Base-by-base conservation (phyloP, 2,797 vertebrate species). In the Spinus pinus region DNA sequence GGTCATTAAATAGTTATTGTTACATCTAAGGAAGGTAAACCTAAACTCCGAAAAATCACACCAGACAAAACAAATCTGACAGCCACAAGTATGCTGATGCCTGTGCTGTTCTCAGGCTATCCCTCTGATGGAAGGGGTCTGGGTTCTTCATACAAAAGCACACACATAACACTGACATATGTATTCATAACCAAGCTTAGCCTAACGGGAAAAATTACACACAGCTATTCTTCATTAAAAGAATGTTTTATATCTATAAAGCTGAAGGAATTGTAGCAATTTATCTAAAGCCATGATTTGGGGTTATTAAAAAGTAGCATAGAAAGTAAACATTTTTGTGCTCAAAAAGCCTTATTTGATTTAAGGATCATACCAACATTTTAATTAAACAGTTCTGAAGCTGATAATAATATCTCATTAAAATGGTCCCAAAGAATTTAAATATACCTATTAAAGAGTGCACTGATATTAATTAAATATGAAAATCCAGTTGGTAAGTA, bases 361-460 rank as follows among this genome's bases (percentile, higher is more conserved):
- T 66, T 86, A 81, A 81, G 50, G 53, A 91, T 91, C 77, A 61
- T 13, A 47, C 17, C 80, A 93, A 77, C 21, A 72, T 70, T 96
- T 72, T 92, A 93, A 91, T 93, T 93, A 90, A 91, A 81, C 69
- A 66, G 42, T 77, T 83, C 85, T 93, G 74, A 95, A 93, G 28
- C 50, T 87, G 47, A 10, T 88, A 90, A 87, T 56, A 94, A 37
- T 28, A 58, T 80, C 50, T 86, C 62, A 93, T 96, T 90, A 80
- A 97, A 95, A 94, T 2, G 0, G 83, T 80, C 62, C 16, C 14
- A 61, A 78, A 49, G 5, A 71, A 78, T 77, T 72, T 75, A 66
- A 84, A 81, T 54, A 39, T 30, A 61, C 12, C 12, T 72, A 31
- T 81, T 89, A 81, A 92, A 75, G 27, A 75, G 35, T n/a, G 20